Base-by-base conservation (phyloP, 1,140 invertebrate species). In the Bombus pascuorum region DNA sequence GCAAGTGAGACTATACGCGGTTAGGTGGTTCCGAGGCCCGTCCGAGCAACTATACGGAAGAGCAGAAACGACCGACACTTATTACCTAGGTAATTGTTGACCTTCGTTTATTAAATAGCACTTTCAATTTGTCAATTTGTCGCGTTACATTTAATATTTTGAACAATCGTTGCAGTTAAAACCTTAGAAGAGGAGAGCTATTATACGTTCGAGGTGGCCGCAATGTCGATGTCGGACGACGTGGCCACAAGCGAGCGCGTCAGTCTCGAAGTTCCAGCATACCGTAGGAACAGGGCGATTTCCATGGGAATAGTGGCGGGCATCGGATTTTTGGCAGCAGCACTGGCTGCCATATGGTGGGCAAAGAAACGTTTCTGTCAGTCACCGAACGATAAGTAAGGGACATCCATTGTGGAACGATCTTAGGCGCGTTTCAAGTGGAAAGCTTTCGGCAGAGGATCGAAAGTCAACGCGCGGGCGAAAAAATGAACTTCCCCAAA, bases 141-240 rank as follows among this genome's bases (percentile, higher is more conserved):
- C 5, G 5, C 10, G 37, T 32, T 2, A 70, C 4, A n/a, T 9
- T 18, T 3, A 3, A 5, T 13, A 28, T 12, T 13, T 9, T 28
- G 10, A 9, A 42, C 1, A 8, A 72, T n/a, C 8, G 78, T 95
- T 95, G 68, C 94, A 96, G 96, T 97, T 44, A 95, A 96, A 91
- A 95, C 96, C 89, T 92, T 97, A 65, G 96, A 96, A 86, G 97
- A 97, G 91, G 96, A 97, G 76, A 95, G 95, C 74, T 96, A 95
- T 65, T 97, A 97, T 87, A 95, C 96, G 76, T 96, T 97, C 81
- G 96, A 97, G 94, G 96, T 97, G 12, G 91, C 96, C n/a, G 96
- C 96, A 0, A 93, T 96, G 66, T 96, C 96, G 0, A 85, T 95
- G 0, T 95, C 95, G 68, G 96, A 96, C 59, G 95, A 96, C 85